A percentile compares a stretch with the other conserved stretches of the same genome.
phyloP scores from a whole-genome alignment of 2,888 invertebrate species.

The Mantis religiosa region DNA sequence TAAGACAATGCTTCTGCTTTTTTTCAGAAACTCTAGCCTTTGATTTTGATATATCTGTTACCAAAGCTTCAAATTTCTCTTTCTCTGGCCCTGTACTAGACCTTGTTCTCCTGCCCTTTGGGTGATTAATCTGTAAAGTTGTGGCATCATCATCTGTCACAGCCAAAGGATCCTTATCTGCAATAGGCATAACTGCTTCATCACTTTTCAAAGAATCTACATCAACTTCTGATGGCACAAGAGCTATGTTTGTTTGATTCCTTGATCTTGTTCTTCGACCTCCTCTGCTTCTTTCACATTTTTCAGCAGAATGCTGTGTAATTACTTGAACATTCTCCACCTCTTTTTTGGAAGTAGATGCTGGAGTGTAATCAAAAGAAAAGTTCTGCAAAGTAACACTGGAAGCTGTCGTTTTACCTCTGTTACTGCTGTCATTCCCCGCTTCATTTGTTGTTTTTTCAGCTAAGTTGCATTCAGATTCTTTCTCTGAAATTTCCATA shows the following conservation, averaged over 20 bases:
- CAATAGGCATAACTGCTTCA: not conserved
- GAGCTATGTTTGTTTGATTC: not conserved
- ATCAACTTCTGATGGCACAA: not conserved
- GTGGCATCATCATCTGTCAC: not conserved
- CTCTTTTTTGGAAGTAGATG: not conserved
- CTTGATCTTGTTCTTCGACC: not conserved
- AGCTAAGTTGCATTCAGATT: too few relatives aligned
- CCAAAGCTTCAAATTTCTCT: not conserved
- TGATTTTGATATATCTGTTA: not conserved
- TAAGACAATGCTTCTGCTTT: constrained; percentile 24
- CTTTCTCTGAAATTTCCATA: not conserved
- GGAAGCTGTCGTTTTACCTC: not conserved
- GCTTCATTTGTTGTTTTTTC: not conserved
- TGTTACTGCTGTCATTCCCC: not conserved
- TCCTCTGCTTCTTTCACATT: not conserved
- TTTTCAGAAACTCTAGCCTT: not conserved
- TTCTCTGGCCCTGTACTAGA: not conserved
- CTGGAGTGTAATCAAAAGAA: constrained; percentile 7
- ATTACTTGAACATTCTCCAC: not conserved
- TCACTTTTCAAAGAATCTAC: not conserved
- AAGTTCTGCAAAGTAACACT: not conserved
- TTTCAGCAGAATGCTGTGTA: not conserved
- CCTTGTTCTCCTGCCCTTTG: not conserved
- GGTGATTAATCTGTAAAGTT: not conserved
- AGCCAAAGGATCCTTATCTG: constrained; percentile 17